phyloP scores from a whole-genome alignment of 2,888 invertebrate species.

The Tigriopus californicus region DNA sequence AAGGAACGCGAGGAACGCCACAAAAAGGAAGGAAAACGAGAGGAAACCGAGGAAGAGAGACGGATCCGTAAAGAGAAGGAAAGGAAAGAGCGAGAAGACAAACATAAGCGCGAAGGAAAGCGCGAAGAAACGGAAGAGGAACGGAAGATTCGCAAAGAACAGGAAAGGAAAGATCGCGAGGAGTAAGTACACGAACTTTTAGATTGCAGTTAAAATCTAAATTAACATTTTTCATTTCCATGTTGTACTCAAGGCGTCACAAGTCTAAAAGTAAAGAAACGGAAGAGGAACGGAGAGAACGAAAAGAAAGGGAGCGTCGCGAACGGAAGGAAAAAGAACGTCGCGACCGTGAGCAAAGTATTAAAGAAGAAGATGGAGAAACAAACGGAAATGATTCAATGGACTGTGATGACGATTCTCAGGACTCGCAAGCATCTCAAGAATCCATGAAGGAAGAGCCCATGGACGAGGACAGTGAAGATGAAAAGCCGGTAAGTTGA shows the following conservation, averaged over 20 bases:
- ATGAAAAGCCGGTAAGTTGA: constrained; percentile 57
- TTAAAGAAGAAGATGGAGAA: constrained; percentile 24
- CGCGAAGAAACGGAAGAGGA: constrained; percentile 17
- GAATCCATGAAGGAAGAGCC: constrained; percentile 22
- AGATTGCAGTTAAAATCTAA: too few relatives aligned
- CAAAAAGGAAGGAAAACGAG: constrained; percentile 24
- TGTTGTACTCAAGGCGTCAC: constrained; percentile 22
- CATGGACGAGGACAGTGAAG: constrained; percentile 34
- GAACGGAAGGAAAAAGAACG: constrained; percentile 21
- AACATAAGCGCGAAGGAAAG: constrained; percentile 16
- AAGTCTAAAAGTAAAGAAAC: constrained; percentile 25
- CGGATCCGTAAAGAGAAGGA: constrained; percentile 30
- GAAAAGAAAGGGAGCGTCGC: constrained; percentile 30
- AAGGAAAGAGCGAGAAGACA: constrained; percentile 24
- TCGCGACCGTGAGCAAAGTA: constrained; percentile 26
- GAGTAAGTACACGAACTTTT: constrained; percentile 22
- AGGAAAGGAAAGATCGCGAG: constrained; percentile 25
- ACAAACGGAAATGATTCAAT: neutral
- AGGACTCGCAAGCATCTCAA: neutral
- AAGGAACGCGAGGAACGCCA: constrained; percentile 26
- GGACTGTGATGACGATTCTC: neutral
- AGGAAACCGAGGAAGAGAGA: constrained; percentile 31
- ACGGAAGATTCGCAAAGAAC: constrained; percentile 25
- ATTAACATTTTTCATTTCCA: too few relatives aligned
- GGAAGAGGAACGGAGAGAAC: constrained; percentile 32